These are phyloP conservation scores for Heterodera carotae DNA, from an alignment of 1,140 invertebrate genomes.

Conservation along the genomic window DNA sequence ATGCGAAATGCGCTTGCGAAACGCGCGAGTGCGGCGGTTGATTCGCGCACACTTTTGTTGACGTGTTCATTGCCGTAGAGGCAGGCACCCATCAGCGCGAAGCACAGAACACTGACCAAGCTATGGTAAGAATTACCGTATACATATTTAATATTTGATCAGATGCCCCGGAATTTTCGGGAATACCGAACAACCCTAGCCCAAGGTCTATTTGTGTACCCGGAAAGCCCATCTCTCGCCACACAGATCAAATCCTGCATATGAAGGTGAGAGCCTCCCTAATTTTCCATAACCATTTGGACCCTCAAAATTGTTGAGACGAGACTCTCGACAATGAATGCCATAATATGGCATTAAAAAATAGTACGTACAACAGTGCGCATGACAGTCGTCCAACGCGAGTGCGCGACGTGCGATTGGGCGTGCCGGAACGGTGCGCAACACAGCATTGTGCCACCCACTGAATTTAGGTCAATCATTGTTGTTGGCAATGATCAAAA, in stretches of 20 bases:
- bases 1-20: constrained; percentile 23
- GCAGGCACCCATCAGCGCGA: constrained; percentile 34
- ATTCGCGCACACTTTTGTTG: constrained; percentile 35
- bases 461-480: neutral
- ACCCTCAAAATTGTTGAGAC: no score
- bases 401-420: constrained; percentile 21
- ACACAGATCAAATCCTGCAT: no score
- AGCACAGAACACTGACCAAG: constrained; percentile 36
- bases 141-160: no score
- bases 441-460: constrained; percentile 34
- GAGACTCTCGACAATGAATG: no score
- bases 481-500: neutral
- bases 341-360: no score
- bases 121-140: neutral
- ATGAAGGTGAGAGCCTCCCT: no score
- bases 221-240: no score
- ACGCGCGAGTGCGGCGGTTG: constrained; percentile 18
- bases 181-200: no score
- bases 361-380: constrained; percentile 24
- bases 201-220: no score
- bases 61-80: constrained; percentile 36
- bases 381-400: constrained; percentile 29
- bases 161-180: no score
- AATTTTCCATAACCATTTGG: no score
- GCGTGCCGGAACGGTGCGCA: constrained; percentile 25